Evolutionary conservation across 1,140 invertebrate genomes (phyloP).

Genomic region (Triops longicaudatus): DNA sequence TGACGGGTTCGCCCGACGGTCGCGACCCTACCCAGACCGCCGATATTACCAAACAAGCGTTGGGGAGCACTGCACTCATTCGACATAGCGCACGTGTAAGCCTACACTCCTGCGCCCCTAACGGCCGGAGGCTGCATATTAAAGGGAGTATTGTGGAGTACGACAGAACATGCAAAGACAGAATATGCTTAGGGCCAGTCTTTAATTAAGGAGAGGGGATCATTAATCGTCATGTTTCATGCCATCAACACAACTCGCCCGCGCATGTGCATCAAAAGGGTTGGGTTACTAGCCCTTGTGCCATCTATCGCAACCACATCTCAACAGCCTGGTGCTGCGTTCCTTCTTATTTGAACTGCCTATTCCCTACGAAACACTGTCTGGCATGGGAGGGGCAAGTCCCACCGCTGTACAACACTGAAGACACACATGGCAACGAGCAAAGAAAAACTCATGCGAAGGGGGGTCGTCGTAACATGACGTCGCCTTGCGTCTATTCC

Average conservation of each 20-base stretch:
- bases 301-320: not conserved
- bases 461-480: not conserved
- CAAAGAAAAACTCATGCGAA: not conserved
- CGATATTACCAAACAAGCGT: not conserved
- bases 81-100: not conserved
- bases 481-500: constrained; percentile 5
- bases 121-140: not conserved
- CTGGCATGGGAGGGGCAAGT: not conserved
- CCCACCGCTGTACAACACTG: not conserved
- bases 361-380: not conserved
- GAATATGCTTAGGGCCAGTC: too few species aligned
- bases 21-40: not conserved
- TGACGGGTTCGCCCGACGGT: not conserved
- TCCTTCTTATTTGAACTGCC: not conserved
- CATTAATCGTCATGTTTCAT: too few species aligned
- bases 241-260: too few species aligned
- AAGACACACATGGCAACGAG: not conserved
- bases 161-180: too few species aligned
- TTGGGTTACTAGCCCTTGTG: too few species aligned
- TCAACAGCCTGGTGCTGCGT: not conserved
- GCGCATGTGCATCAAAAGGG: too few species aligned
- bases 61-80: not conserved
- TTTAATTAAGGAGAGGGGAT: too few species aligned
- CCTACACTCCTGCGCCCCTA: not conserved
- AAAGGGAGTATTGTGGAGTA: too few species aligned